Base-by-base conservation (phyloP, 2,797 vertebrate genomes). In the Vespertilio murinus region DNA sequence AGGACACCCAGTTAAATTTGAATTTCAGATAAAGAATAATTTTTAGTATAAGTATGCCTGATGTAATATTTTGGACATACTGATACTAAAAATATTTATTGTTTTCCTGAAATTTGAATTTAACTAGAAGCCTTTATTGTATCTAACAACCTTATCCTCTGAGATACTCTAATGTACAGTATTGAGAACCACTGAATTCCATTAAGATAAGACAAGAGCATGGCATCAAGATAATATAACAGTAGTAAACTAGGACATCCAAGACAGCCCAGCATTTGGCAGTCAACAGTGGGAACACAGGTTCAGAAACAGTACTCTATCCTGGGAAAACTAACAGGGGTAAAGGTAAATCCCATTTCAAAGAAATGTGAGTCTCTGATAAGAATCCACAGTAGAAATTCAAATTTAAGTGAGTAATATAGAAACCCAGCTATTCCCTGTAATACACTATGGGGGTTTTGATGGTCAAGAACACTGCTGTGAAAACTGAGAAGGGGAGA, bases 31-130 rank as follows among this genome's bases (percentile, higher is more conserved):
- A 28, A 35, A 90, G 59, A 81, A 47, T 70, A 40, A 49, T 59
- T 69, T 67, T 56, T 70, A 78, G 14, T 82, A 11, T 67, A 75
- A 65, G 5, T 70, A 30, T 61, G 13, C 30, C 35, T n/a, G 14
- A 92, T 7, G 30, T n/a, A 78, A 73, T 84, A 88, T 64, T 30
- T 35, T 67, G 23, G 12, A 71, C n/a, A 85, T 52, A 83, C 22
- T 52, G 59, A 78, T 20, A 25, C 77, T 73, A 88, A 87, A 88
- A 73, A 74, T 28, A 47, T 42, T 59, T 93, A 7, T 40, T 45
- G 8, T 52, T 59, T 84, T n/a, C 65, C 25, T 77, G 61, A 92
- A 92, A 89, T 92, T 88, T 35, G 89, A 11, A 71, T 74, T 42
- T 74, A 79, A 74, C 25, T 93, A 11, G 12, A 13, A 79, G 23